Percentiles rank a stretch among this genome's conserved stretches.
Evolutionary conservation across 2,888 invertebrate genomes (phyloP).

Genomic region (Odontothrips loti): DNA sequence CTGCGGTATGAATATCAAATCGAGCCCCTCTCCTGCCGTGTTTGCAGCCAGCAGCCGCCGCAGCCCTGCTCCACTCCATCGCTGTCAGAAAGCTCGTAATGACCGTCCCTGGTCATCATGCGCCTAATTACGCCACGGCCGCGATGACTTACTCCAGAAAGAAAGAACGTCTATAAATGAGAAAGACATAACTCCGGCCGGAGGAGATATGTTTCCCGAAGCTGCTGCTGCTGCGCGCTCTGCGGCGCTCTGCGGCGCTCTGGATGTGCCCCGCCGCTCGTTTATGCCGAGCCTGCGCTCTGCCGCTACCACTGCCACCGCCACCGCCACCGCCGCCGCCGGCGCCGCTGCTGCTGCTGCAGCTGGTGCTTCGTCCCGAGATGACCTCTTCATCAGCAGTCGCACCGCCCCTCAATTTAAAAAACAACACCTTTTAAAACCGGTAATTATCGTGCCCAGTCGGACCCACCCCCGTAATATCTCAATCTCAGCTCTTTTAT

Average conservation of each 20-base stretch:
- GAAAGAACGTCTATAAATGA: slow-evolving; percentile 20
- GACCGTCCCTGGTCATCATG: slow-evolving; percentile 10
- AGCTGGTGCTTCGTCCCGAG: not conserved
- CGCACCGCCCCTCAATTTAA: slow-evolving; percentile 25
- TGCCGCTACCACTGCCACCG: too few species aligned
- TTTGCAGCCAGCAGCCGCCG: too few species aligned
- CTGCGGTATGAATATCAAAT: too few species aligned
- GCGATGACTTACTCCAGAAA: slow-evolving; percentile 16
- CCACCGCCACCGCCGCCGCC: too few species aligned
- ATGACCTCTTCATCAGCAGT: slow-evolving; percentile 19
- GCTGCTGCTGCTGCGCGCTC: not conserved
- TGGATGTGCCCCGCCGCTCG: not conserved
- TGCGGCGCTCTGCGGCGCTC: not conserved
- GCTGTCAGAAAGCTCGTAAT: not conserved
- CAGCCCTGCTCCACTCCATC: too few species aligned
- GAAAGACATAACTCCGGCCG: slow-evolving; percentile 15
- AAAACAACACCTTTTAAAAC: slow-evolving; percentile 27
- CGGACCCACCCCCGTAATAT: slow-evolving; percentile 25
- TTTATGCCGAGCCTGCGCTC: not conserved
- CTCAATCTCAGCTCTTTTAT: slow-evolving; percentile 22
- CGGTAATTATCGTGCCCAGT: slow-evolving; percentile 13
- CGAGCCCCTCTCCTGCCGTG: too few species aligned
- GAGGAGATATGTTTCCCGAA: not conserved
- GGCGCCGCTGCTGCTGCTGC: not conserved
- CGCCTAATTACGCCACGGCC: not conserved